Conservation (phyloP, 2,888 invertebrate species). For the Clunio marinus region DNA sequence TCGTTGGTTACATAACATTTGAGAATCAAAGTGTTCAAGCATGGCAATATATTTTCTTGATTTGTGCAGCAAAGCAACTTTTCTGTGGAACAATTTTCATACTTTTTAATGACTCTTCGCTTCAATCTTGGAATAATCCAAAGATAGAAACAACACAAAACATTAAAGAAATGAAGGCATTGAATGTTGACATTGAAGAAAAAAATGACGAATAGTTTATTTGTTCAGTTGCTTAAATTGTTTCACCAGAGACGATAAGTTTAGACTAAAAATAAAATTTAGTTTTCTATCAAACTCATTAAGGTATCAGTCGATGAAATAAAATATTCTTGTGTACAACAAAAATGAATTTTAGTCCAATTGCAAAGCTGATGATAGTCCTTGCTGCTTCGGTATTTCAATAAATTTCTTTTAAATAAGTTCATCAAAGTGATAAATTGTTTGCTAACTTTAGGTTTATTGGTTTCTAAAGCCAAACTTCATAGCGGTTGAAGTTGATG, state of each 20-base stretch:
- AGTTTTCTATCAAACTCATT: too few relatives aligned
- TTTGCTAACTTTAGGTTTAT: neutral
- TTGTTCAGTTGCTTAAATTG: too few relatives aligned
- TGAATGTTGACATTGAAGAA: neutral
- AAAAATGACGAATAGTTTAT: too few relatives aligned
- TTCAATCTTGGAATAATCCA: conserved; percentile 58
- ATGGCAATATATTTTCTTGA: conserved; percentile 60
- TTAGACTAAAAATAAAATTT: too few relatives aligned
- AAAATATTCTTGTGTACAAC: too few relatives aligned
- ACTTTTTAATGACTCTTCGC: conserved; percentile 55
- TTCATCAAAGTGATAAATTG: neutral
- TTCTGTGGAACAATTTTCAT: conserved; percentile 55
- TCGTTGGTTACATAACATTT: conserved; percentile 61
- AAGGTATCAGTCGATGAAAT: too few relatives aligned
- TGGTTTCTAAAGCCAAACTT: neutral
- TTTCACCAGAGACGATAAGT: neutral
- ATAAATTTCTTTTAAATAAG: neutral
- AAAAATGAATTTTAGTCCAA: too few relatives aligned
- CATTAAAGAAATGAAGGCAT: neutral
- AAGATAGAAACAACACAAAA: neutral
- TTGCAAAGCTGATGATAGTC: too few relatives aligned
- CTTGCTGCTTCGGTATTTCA: neutral
- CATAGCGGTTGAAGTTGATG: neutral
- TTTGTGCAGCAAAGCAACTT: conserved; percentile 54
- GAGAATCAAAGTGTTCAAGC: conserved; percentile 59